Evolutionary conservation across 2,888 invertebrate genomes (phyloP), one percentile per base, ranked within the genome.

Genomic region (Psylliodes chrysocephalus): DNA sequence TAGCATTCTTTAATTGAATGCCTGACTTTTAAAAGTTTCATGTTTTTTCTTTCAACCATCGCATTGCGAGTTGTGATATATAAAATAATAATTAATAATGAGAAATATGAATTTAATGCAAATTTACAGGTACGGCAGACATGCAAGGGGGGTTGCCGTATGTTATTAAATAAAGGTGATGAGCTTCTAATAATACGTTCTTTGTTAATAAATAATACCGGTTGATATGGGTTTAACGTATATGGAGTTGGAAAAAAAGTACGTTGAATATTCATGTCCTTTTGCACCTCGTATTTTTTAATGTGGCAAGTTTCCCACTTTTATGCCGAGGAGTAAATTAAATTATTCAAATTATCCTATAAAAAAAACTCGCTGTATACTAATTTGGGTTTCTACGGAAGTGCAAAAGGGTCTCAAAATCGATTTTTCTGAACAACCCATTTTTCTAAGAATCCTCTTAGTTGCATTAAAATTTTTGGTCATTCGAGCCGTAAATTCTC

Each of bases 171-270:
- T 60, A 61, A 64, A 55, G 59, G 59, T 61, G 66, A 68, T 68
- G 64, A 66, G 60, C 64, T 66, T 62, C 63, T 68, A 68, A 68
- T 68, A 55, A 68, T 61, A 68, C 46, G 63, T 65, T 68, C 65
- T 53, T 59, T 51, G 65, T 63, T 66, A 64, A 68, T 68, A 68
- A 68, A 68, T 66, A 71, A 71, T 68, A 70, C 63, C 2, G 18
- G 18, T 17, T 14, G 22, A 22, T 22, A 22, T 22, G 22, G 22
- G 2, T 6, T 22, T 2, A 22, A 22, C 6, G 22, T 22, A 22
- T 22, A 22, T 35, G 10, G 25, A 52, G 35, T 35, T n/a, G 52
- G 33, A 14, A 42, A 40, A 40, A 49, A 62, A 62, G 38, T 30
- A 15, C 56, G 19, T 38, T 62, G 49, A 63, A 63, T 63, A 63